A percentile compares a stretch with the other conserved stretches of the same genome.
Evolutionary conservation across 1,140 invertebrate species (phyloP).

Genomic region (Saccostrea glomerata): DNA sequence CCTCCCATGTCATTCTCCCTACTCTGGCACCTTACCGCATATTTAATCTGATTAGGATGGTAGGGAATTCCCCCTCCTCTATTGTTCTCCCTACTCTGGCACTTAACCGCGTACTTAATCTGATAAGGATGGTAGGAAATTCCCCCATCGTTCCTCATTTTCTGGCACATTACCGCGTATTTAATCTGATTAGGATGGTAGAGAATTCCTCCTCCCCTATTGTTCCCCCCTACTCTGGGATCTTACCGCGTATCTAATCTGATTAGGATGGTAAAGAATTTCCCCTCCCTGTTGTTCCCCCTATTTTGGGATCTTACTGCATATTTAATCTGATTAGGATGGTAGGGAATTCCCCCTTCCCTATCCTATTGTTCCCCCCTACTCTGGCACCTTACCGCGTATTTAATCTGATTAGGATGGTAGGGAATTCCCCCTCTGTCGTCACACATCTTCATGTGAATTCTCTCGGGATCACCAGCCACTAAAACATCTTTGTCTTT

Average conservation of each 20-base stretch:
- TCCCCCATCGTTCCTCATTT: neutral
- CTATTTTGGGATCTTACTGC: constrained; percentile 70
- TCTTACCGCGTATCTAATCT: constrained; percentile 42
- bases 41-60: constrained; percentile 86
- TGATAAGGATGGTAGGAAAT: constrained; percentile 86
- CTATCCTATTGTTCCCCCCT: neutral
- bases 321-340: constrained; percentile 85
- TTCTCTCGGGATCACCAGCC: constrained; percentile 90
- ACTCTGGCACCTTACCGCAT: constrained; percentile 73
- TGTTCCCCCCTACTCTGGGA: neutral
- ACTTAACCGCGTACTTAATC: constrained; percentile 80
- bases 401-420: constrained; percentile 86
- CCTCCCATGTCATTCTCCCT: constrained; percentile 78
- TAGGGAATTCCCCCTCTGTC: constrained; percentile 88
- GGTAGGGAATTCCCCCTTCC: constrained; percentile 80
- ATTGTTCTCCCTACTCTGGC: neutral
- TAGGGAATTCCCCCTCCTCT: constrained; percentile 79
- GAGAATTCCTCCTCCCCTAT: too few species aligned
- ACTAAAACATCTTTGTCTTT: constrained; percentile 83
- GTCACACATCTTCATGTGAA: constrained; percentile 84
- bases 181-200: constrained; percentile 76
- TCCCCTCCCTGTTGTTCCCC: neutral
- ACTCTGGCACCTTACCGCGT: constrained; percentile 73
- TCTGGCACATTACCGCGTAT: constrained; percentile 74
- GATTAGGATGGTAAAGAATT: too few species aligned